Evolutionary conservation across 2,113 vertebrate genomes (phyloP).

Genomic region (Donacobius atricapilla): DNA sequence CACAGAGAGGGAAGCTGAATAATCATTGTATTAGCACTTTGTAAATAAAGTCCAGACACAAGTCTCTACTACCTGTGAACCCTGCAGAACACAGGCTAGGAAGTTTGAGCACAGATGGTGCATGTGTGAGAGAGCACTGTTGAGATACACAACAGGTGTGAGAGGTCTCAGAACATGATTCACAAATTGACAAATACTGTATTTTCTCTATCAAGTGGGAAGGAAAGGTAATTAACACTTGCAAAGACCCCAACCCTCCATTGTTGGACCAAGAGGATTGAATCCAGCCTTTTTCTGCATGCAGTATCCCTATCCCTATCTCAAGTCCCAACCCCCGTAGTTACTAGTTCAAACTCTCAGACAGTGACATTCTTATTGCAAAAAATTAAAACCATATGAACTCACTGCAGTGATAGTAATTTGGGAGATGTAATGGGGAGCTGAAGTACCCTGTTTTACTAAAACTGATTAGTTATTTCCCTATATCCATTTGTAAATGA

Average conservation of each 20-base stretch:
- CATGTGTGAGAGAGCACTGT: background rate
- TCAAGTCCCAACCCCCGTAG: background rate
- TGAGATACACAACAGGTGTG: background rate
- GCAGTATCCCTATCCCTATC: background rate
- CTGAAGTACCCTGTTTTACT: background rate
- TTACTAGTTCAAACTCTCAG: background rate
- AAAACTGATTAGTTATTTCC: background rate
- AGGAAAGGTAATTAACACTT: background rate
- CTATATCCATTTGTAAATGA: background rate
- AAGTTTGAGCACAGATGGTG: background rate
- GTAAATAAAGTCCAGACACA: background rate
- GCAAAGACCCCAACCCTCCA: background rate
- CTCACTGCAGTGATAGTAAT: background rate
- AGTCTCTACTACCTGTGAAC: background rate
- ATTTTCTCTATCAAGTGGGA: background rate
- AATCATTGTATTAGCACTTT: background rate
- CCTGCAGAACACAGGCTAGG: background rate
- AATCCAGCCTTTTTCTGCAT: background rate
- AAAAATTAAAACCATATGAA: background rate
- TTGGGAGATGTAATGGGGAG: background rate
- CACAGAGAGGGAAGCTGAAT: background rate
- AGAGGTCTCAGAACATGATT: background rate
- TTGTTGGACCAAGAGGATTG: background rate
- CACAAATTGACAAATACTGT: background rate
- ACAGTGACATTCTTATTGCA: background rate